Evolutionary conservation across 92 coral and sea anemone species (phyloP), one percentile per base, ranked within the genome.

Genomic region (Ricordea florida): DNA sequence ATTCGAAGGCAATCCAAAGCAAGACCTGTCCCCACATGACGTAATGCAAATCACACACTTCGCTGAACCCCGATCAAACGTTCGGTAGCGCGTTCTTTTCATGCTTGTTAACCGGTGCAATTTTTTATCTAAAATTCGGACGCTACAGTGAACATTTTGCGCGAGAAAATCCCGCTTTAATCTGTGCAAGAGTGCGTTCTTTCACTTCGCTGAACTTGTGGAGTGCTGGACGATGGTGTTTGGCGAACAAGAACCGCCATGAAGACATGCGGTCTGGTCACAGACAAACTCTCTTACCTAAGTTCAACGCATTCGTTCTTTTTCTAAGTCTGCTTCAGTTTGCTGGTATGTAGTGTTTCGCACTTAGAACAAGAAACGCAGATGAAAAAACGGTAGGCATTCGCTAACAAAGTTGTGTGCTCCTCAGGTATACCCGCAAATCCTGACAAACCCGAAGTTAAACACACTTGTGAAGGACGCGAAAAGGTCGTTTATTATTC

Each of bases 1-100:
- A 69, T 69, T 36, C 52, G 76, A 69, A 63, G 29, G 41, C 8
- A 69, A 69, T 26, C 64, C 53, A 69, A 59, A 69, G 55, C 53
- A 24, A 34, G 79, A 86, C 92, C 92, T 86, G 92, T 67, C 68
- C 49, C 34, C 13, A 13, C 52, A 86, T 86, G 92, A 86, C 92
- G 92, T 86, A 86, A 86, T 86, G 61, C 40, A 45, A 41, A 27
- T 59, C 49, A 35, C 32, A 47, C 53, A 72, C 45, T 7, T 37
- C 69, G 45, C 29, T 57, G 69, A 72, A 14, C 45, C 28, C 21
- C 35, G 1, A 57, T 61, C 17, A 62, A 52, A 38, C 31, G 20
- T 62, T 23, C 10, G 76, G 69, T 18, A 67, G 58, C 21, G 10
- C 3, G 21, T 34, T 72, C 9, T 37, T 37, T 61, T 57, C 20